Evolutionary conservation across 2,113 vertebrate species (phyloP), one percentile per base, ranked within the genome.

Genomic region (Calidris pugnax): DNA sequence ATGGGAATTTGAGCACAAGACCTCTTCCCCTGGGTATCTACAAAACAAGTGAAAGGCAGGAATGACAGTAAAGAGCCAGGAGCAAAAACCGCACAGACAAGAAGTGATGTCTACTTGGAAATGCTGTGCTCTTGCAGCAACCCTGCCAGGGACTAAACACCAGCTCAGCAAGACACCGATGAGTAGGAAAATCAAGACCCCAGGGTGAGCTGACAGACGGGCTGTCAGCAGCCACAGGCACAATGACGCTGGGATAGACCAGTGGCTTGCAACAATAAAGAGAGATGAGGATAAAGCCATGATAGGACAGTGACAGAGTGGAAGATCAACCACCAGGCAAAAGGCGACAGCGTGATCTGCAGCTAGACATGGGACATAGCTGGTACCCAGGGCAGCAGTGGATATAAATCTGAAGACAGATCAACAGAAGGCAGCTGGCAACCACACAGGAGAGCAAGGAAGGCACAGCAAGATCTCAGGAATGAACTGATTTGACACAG

Each of bases 41-140:
- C 71, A 88, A 77, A 96, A 86, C 63, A 77, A 94, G 78, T 23
- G 55, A 83, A 93, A 80, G 67, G 82, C 67, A 87, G 59, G 32
- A 95, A 78, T 68, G 81, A 91, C 87, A 85, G 91, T 28, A 87
- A 87, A 96, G 78, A 90, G 93, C 95, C 92, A 74, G 87, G 57
- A 92, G 94, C 93, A 95, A 95, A 93, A 88, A 57, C 71, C 74
- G 47, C 77, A 77, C 55, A 91, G 95, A 90, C 78, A 88, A 93
- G 85, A 90, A 83, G 75, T 59, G 75, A 55, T 80, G 73, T 93
- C 93, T 88, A 12, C 71, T 80, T 90, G 63, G 71, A 93, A 96
- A 87, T 67, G 28, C 37, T 57, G 13, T 57, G 67, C 50, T 85
- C 72, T 48, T 83, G 59, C 90, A 93, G n/a, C 67, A 91, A 53